These are phyloP conservation scores for Melanotaenia parkinsoni DNA, from an alignment of 2,797 vertebrate genomes.

Conservation along the genomic window DNA sequence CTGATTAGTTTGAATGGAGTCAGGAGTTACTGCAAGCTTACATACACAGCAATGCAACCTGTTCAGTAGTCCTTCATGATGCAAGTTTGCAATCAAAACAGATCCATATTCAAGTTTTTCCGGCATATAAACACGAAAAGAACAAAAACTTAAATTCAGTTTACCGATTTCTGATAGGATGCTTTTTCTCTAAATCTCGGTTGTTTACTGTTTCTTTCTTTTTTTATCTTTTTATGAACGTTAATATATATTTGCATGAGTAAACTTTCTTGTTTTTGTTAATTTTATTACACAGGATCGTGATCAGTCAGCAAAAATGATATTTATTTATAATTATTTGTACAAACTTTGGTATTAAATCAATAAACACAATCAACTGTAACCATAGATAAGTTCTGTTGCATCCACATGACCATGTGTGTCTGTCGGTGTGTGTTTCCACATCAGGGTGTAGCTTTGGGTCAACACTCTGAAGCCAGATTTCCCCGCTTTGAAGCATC, in stretches of 20 bases:
- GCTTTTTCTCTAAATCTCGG: too few relatives aligned
- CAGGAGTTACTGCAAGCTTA: neutral
- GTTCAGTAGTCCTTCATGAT: neutral
- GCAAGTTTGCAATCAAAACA: neutral
- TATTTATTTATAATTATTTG: neutral
- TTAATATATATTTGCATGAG: neutral
- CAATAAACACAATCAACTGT: conserved; percentile 14
- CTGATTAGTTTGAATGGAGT: neutral
- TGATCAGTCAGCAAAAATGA: neutral
- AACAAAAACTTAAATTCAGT: neutral
- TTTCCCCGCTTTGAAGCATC: conserved; percentile 36
- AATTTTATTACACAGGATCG: conserved; percentile 1
- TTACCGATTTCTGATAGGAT: neutral
- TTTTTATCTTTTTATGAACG: neutral
- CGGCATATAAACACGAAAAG: neutral
- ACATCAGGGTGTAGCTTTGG: conserved; percentile 67
- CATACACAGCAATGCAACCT: neutral
- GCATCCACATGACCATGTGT: conserved; percentile 14
- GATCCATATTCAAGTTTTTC: neutral
- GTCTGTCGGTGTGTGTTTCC: conserved; percentile 20
- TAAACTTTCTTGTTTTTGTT: neutral
- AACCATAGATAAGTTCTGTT: conserved; percentile 14
- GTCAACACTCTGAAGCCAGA: conserved; percentile 48
- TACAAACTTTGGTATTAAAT: conserved; percentile 8
- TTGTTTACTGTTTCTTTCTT: fast-evolving